Conservation (phyloP, 2,888 invertebrate genomes). For the Oeneis ivallda region DNA sequence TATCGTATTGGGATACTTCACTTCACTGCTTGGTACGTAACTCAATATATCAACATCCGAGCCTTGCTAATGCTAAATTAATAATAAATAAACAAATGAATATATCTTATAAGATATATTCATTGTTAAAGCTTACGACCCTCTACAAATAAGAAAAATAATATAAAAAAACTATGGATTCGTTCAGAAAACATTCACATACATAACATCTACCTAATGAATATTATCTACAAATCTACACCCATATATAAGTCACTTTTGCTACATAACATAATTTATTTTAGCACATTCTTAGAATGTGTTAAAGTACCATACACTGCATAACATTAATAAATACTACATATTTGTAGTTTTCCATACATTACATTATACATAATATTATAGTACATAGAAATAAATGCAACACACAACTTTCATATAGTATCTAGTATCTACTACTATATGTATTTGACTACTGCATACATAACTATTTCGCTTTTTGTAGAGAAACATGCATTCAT, state of each 20-base stretch:
- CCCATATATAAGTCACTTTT: constrained; percentile 45
- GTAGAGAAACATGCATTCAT: constrained; percentile 28
- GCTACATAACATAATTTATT: constrained; percentile 43
- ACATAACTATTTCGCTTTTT: constrained; percentile 16
- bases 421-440: constrained; percentile 57
- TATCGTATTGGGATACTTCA: background rate
- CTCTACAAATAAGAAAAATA: constrained; percentile 56
- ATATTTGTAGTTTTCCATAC: constrained; percentile 46
- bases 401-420: constrained; percentile 66
- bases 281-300: constrained; percentile 41
- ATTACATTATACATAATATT: constrained; percentile 62
- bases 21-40: background rate
- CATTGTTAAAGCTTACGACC: constrained; percentile 57
- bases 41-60: constrained; percentile 49
- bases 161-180: constrained; percentile 46
- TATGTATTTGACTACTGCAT: constrained; percentile 60
- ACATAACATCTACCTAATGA: constrained; percentile 76
- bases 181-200: constrained; percentile 56
- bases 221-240: constrained; percentile 55
- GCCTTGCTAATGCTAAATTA: constrained; percentile 40
- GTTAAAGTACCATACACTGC: constrained; percentile 46
- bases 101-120: constrained; percentile 38
- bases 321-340: constrained; percentile 51
- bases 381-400: constrained; percentile 59
- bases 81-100: constrained; percentile 44